A percentile compares a stretch with the other conserved stretches of the same genome.
Conservation (phyloP, 2,113 vertebrate species). For the Rhizomys pruinosus region DNA sequence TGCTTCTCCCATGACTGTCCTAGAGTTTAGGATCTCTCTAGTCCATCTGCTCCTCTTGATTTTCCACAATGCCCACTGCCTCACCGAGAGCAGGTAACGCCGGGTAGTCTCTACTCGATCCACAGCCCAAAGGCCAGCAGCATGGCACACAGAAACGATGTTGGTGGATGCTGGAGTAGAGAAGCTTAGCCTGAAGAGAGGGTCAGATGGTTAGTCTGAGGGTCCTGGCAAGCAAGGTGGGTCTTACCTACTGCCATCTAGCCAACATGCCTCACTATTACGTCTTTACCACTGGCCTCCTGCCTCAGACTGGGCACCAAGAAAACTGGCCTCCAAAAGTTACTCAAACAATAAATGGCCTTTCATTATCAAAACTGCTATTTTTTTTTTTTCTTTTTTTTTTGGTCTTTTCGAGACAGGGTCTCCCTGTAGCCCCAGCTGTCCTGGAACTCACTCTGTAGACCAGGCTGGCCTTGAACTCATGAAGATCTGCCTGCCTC, state of each 20-base stretch:
- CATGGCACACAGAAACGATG: constrained; percentile 92
- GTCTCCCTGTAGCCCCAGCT: no score
- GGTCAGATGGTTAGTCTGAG: not conserved
- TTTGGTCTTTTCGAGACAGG: no score
- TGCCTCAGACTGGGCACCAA: not conserved
- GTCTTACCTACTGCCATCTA: not conserved
- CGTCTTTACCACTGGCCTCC: not conserved
- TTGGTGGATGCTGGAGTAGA: constrained; percentile 94
- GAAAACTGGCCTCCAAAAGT: not conserved
- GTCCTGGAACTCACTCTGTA: no score
- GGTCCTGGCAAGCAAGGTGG: not conserved
- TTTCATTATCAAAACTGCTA: not conserved
- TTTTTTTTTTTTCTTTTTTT: no score
- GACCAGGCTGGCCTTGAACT: no score
- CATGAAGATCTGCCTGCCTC: no score
- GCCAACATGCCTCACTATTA: not conserved
- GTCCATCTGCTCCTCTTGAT: not conserved
- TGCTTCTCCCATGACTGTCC: not conserved
- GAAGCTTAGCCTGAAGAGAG: constrained; percentile 90
- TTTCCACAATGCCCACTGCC: not conserved
- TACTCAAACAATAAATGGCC: not conserved
- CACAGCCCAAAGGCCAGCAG: constrained; percentile 87
- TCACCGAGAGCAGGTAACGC: constrained; percentile 91
- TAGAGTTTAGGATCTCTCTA: not conserved
- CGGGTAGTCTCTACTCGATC: constrained; percentile 91